A percentile compares a stretch with the other conserved stretches of the same genome.
Evolutionary conservation across 2,888 invertebrate species (phyloP).

Genomic region (Rhaphigaster nebulosa): DNA sequence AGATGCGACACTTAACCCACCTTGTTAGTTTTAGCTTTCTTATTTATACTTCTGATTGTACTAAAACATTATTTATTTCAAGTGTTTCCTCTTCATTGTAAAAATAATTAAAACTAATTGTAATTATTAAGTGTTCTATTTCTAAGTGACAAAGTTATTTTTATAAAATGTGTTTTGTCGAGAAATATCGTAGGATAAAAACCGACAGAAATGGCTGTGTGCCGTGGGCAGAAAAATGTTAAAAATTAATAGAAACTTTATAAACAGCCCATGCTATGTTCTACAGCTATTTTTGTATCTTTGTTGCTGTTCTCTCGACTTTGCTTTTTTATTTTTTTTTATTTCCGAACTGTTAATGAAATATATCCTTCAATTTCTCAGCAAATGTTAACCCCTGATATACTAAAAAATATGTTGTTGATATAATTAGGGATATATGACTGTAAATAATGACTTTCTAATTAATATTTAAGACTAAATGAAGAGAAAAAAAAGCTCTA

Average conservation of each 20-base stretch:
- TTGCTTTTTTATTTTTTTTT: not conserved
- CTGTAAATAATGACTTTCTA: constrained; percentile 37
- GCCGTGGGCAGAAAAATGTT: not conserved
- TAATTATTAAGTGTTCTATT: constrained; percentile 37
- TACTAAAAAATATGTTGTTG: not conserved
- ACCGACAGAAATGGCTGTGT: constrained; percentile 31
- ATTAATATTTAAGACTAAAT: constrained; percentile 47
- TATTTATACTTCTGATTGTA: constrained; percentile 60
- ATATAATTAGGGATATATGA: constrained; percentile 12
- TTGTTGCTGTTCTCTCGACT: constrained; percentile 45
- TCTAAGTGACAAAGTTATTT: constrained; percentile 54
- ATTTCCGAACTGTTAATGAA: not conserved
- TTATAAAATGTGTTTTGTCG: constrained; percentile 58
- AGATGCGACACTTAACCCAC: constrained; percentile 66
- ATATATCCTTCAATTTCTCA: constrained; percentile 2
- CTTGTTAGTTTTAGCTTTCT: constrained; percentile 57
- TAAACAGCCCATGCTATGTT: constrained; percentile 1
- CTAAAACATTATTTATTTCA: constrained; percentile 61
- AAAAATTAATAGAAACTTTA: not conserved
- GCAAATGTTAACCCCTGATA: not conserved
- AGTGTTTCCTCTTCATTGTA: constrained; percentile 67
- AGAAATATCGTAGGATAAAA: constrained; percentile 34
- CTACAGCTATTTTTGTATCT: not conserved
- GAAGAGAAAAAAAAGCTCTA: constrained; percentile 50
- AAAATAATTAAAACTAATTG: constrained; percentile 56